Base-by-base conservation (phyloP, 2,797 vertebrate genomes). In the Sebastiscus tertius region DNA sequence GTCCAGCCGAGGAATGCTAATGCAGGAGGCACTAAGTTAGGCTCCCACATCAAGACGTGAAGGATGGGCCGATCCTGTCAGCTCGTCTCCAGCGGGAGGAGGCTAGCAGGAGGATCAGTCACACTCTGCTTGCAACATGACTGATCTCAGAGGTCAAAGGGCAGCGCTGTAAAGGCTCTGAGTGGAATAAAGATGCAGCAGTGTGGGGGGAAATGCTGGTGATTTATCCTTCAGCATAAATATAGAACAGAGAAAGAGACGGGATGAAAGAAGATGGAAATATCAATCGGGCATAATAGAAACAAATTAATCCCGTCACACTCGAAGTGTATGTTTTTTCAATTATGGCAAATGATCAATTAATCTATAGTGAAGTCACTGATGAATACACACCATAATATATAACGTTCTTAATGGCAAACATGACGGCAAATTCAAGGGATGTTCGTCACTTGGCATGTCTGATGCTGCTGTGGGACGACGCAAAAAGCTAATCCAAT, bases 1-100 rank as follows among this genome's bases (percentile, higher is more conserved):
- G 89, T 91, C 91, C 88, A 80, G 87, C 52, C 29, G 22, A 89
- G 75, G 79, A 88, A 86, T 81, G 84, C 73, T 76, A 79, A 81
- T 63, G 77, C 73, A 9, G 66, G 64, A 81, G 82, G 70, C 36
- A 18, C 29, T 14, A 46, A 72, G 79, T 58, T 31, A 22, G 77
- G 62, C 80, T 77, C 63, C 88, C 66, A 29, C 80, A 77, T 80
- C 56, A 13, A 55, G 85, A 61, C 67, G 1, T 63, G 75, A 87
- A 42, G 74, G 75, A 85, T 42, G 77, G 83, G 78, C 63, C 3
- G 58, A 65, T 72, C 36, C 74, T 42, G 83, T 78, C 86, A 71
- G 75, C 72, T 69, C 7, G 42, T 65, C 79, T 68, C 67, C 27
- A 12, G 58, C 16, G 52, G 70, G 70, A 31, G 61, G 16, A 31